Base-by-base conservation (phyloP, 2,888 invertebrate genomes). In the Rotaria macrura region DNA sequence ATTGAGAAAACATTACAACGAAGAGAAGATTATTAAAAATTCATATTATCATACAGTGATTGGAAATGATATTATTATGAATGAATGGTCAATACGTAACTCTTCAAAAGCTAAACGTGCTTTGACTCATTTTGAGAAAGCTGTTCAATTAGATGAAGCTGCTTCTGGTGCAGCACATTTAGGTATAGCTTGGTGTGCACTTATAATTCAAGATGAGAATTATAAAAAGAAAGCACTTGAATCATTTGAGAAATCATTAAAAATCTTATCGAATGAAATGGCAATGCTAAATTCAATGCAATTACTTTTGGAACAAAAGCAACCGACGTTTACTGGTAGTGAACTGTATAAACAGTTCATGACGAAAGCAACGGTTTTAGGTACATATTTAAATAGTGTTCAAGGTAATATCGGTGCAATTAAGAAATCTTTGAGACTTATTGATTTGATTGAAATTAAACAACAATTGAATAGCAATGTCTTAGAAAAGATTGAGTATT, bases 311-410 rank as follows among this genome's bases (percentile, higher is more conserved):
- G 65, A 65, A 65, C 65, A 49, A 85, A 57, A 74, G 23, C 43
- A 85, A 47, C 34, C 29, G n/a, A 34, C 47, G 5, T 85, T 85
- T 52, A 65, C 43, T 38, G 47, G 49, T 20, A 85, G 85, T 85
- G 85, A 85, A 57, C 40, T 85, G 7, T 34, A 72, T 38, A 85
- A 85, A 49, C 85, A 85, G n/a, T 29, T 85, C 5, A 47, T 7
- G 1, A 49, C 57, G 34, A 85, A 85, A 65, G 25, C 72, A 43
- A 85, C 65, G 14, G 72, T 85, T 74, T 38, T 85, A 38, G 85
- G 85, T 23, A 57, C 85, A n/a, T 85, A 85, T 49, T 74, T 85
- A 40, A 85, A 85, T 52, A 85, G 85, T 49, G 23, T 85, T 47
- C 85, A 85, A 74, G 43, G n/a, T 43, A 43, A 65, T 74, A 65